phyloP scores from a whole-genome alignment of 2,113 vertebrate genomes.

The Apteryx owenii region DNA sequence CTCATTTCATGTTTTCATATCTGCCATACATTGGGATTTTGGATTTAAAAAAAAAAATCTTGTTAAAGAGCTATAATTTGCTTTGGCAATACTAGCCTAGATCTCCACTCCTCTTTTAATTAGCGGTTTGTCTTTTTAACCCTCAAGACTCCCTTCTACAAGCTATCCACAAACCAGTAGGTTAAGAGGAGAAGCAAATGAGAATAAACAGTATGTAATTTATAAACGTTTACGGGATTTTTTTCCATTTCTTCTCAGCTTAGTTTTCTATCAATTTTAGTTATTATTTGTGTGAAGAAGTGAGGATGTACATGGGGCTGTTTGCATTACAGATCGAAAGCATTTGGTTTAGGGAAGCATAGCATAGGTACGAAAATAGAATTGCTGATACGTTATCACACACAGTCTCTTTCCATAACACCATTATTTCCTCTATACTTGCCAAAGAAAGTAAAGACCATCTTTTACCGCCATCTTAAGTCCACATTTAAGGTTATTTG shows the following conservation, averaged over 20 bases:
- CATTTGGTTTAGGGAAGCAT: neutral
- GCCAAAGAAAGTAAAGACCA: neutral
- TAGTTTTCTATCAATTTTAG: neutral
- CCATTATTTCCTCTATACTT: neutral
- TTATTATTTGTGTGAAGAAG: neutral
- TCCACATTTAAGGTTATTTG: constrained; percentile 38
- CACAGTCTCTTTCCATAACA: neutral
- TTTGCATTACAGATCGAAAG: neutral
- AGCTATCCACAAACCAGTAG: neutral
- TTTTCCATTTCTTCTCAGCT: neutral
- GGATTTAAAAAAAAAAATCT: neutral
- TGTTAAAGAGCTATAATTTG: neutral
- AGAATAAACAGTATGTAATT: neutral
- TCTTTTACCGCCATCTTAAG: constrained; percentile 30
- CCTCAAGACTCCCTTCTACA: neutral
- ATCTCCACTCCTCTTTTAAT: neutral
- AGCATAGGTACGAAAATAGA: neutral
- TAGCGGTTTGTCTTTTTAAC: neutral
- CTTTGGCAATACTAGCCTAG: neutral
- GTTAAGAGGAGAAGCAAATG: neutral
- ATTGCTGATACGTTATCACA: neutral
- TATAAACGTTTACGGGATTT: fast-evolving
- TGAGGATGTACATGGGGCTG: neutral
- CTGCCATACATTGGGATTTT: neutral
- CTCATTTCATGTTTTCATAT: neutral